Base-by-base conservation (phyloP, 2,888 invertebrate species). In the Mystacides longicornis region DNA sequence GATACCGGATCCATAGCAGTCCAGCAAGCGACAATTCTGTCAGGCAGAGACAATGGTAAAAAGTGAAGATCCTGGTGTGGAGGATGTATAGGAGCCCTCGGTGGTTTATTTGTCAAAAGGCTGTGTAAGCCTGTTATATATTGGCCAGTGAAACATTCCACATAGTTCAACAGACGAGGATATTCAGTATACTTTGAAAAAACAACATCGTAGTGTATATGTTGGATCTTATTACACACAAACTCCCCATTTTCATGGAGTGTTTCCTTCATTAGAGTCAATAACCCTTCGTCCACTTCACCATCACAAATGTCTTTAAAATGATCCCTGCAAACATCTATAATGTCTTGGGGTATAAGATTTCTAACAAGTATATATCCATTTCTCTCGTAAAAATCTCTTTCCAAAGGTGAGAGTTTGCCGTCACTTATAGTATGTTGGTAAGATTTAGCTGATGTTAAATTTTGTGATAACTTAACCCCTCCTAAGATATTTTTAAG, bases 31-130 rank as follows among this genome's bases (percentile, higher is more conserved):
- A 88, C 83, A 54, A 93, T 87, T 60, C 77, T 75, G 61, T 91
- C 81, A 0, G 85, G 85, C 0, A 93, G 93, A 21, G 92, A 81
- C 69, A 92, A 87, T 7, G 93, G 91, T 68, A 93, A 93, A 70
- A 93, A 93, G 68, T 87, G 86, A 23, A 93, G 70, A 68, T 93
- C 93, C 83, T 86, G 81, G 67, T 87, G 87, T 1, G 85, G 72
- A 0, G 86, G 87, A 67, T 87, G 87, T 14, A 79, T 69, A 2
- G 81, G 80, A 1, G 81, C 78, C 67, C 93, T 91, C 0, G 93
- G 93, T 1, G 93, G 90, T 66, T 92, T 91, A 69, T 92, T 93
- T 64, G 94, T 92, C 37, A 93, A 73, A 93, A 94, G 93, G 33
- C 87, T 87, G 71, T 93, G 87, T 68, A 86, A 79, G 0, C 85